Base-by-base conservation (phyloP, 1,140 invertebrate species). In the Ephestia elutella region DNA sequence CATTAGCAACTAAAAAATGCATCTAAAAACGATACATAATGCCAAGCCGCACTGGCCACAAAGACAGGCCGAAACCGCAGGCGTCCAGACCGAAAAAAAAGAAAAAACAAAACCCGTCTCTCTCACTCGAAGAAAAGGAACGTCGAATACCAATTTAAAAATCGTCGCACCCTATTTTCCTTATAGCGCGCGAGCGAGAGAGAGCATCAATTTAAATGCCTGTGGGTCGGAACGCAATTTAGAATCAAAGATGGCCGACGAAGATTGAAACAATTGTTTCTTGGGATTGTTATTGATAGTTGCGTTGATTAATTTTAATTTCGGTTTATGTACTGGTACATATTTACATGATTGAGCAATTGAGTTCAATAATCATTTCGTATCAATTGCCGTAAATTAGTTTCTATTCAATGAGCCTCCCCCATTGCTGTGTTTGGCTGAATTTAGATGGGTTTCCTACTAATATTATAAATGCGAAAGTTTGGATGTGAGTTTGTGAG, bases 181-280 rank as follows among this genome's bases (percentile, higher is more conserved):
- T 53, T 44, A 44, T 17, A 15, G 38, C n/a, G 38, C 15, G 15
- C 20, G 50, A 49, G 48, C 21, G 19, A 30, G 56, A 57, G 19
- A 30, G 56, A 56, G 48, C 35, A 25, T 49, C 56, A 57, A 57
- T 57, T 57, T 57, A 35, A 49, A 57, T 57, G 44, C 48, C 35
- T 9, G 56, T 28, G 56, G 56, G 56, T 28, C 38, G 32, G 50
- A 53, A 44, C 38, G 50, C 50, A 53, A 53, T 53, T 53, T 53
- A 53, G 21, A 53, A 53, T 53, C 20, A 11, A 57, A 57, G 56
- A 57, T 57, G 56, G 56, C 56, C n/a, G 56, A 8, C 44, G 30
- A 0, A 49, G 55, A 57, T 57, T 57, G 56, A 18, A 15, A 28
- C 44, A 49, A 49, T 57, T 57, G 56, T 50, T 57, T 57, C 56